Evolutionary conservation across 2,888 invertebrate species (phyloP).

Genomic region (Acronicta leporina): DNA sequence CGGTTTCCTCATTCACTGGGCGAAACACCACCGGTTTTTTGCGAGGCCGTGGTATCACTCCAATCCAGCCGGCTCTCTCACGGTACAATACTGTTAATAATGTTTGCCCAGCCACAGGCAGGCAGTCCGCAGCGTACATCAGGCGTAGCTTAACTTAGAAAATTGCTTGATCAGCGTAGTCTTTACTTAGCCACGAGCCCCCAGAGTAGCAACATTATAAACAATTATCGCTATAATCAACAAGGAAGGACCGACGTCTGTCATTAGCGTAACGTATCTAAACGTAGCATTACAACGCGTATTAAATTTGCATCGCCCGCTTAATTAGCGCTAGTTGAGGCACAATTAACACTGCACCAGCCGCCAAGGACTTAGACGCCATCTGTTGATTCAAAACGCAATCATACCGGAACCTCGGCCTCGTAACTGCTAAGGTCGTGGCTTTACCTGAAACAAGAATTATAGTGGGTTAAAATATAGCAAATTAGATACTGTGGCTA

Average conservation of each 20-base stretch:
- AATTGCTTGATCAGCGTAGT: too few species aligned
- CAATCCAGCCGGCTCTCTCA: too few species aligned
- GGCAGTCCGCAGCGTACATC: too few species aligned
- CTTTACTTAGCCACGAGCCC: too few species aligned
- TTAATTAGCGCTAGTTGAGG: slow-evolving; percentile 45
- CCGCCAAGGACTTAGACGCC: slow-evolving; percentile 26
- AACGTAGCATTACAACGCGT: slow-evolving; percentile 52
- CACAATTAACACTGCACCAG: slow-evolving; percentile 24
- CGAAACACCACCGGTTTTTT: too few species aligned
- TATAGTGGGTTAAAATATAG: slow-evolving; percentile 9
- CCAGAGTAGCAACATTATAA: slow-evolving; percentile 1
- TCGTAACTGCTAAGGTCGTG: neutral
- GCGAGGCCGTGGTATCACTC: too few species aligned
- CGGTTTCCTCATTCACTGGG: too few species aligned
- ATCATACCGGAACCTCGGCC: slow-evolving; percentile 7
- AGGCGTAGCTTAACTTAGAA: too few species aligned
- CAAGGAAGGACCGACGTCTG: slow-evolving; percentile 20
- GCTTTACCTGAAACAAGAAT: slow-evolving; percentile 62
- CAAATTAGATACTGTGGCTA: too few species aligned
- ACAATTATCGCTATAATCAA: slow-evolving; percentile 23
- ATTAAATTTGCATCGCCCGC: slow-evolving; percentile 62
- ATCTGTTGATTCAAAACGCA: slow-evolving; percentile 24
- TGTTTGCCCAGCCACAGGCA: too few species aligned
- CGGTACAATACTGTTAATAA: too few species aligned
- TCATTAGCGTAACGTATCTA: slow-evolving; percentile 53